Evolutionary conservation across 2,797 vertebrate genomes (phyloP).

Genomic region (Bradypodion ventrale): DNA sequence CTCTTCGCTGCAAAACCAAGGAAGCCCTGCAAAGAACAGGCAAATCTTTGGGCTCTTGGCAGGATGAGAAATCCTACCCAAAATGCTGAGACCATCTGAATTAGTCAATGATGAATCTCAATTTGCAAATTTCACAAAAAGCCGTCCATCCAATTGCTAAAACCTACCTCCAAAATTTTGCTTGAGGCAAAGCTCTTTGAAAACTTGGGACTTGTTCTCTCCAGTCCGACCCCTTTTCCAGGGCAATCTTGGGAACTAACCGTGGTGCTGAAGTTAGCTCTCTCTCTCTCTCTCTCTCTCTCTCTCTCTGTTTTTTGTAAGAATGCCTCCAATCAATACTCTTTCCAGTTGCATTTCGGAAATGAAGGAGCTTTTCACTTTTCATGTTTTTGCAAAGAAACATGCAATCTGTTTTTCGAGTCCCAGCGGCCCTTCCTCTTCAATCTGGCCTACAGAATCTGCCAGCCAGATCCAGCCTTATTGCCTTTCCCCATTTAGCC

Average conservation of each 20-base stretch:
- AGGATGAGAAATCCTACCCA: too few species aligned
- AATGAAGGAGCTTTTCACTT: fast-evolving
- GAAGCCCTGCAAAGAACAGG: too few species aligned
- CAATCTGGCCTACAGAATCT: too few species aligned
- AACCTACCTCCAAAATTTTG: neutral
- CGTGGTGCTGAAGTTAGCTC: neutral
- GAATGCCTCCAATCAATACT: neutral
- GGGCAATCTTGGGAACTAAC: neutral
- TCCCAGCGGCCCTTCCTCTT: neutral
- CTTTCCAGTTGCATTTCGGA: neutral
- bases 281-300: too few species aligned
- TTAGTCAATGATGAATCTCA: too few species aligned
- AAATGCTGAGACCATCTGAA: too few species aligned
- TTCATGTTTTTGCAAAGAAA: neutral
- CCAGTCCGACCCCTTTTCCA: neutral
- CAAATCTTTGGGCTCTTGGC: too few species aligned
- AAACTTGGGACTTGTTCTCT: neutral
- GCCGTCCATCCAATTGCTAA: neutral
- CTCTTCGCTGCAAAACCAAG: too few species aligned
- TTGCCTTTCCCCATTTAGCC: too few species aligned
- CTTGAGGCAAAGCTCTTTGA: neutral
- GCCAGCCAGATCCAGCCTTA: too few species aligned
- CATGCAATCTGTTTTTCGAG: neutral
- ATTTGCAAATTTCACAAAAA: neutral
- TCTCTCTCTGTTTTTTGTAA: too few species aligned